Evolutionary conservation across 2,113 vertebrate species (phyloP), one percentile per base, ranked within the genome.

Genomic region (Hiodon tergisus): DNA sequence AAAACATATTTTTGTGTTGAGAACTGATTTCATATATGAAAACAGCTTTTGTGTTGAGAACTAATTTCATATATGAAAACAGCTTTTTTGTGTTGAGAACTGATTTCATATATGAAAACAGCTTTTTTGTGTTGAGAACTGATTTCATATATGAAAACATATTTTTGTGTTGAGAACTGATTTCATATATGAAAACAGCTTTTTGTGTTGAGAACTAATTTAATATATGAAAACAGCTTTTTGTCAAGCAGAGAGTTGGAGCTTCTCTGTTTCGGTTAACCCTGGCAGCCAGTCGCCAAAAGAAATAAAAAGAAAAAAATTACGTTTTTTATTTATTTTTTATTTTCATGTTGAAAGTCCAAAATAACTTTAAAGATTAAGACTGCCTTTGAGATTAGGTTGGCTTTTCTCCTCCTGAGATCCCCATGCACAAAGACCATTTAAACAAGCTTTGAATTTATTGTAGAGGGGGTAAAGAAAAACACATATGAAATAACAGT

Each of bases 401-500:
- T 62, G 51, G 16, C n/a, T 57, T 71, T 46, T 50, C 54, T 13
- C 70, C 59, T 63, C 46, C 47, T 11, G 51, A 11, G 59, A 46
- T 54, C 54, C 11, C n/a, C 48, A 47, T 3, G 50, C 48, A 70
- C 51, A 59, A 54, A 69, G 55, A 6, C 46, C 46, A 58, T 70
- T 55, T 60, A 69, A 70, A 11, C 61, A 58, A 62, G 75, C 76
- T 80, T 77, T 55, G 69, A 85, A 79, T 91, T 87, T 87, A 85
- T 85, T 83, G 72, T 81, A 88, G 85, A 88, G 88, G 48, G 70
- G 16, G 10, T 31, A n/a, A 57, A 68, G 11, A 59, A 68, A 54
- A 59, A 73, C 16, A 31, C 61, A 84, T 78, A 85, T 81, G 78
- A 90, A 89, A 85, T 73, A 85, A 87, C 84, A 88, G 90, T 81